Evolutionary conservation across 1,140 invertebrate genomes (phyloP), one percentile per base, ranked within the genome.

Genomic region (Eciton burchellii): DNA sequence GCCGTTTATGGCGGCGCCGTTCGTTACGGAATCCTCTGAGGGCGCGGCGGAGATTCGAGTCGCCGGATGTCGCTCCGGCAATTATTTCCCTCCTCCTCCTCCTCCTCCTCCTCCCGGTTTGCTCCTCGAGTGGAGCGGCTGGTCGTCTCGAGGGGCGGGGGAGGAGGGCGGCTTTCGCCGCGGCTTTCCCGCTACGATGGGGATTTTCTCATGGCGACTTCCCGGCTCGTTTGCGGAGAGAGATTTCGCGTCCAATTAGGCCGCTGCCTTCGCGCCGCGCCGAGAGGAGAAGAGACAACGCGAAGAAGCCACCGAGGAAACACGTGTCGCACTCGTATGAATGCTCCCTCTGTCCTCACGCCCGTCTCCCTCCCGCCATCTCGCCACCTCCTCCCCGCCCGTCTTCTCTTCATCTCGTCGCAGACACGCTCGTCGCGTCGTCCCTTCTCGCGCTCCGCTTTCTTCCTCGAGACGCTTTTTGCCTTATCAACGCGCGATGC

Each of bases 191-290:
- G n/a, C n/a, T 83, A 87, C 87, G 85, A 82, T 81, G 71, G 81
- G 72, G 81, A 81, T 84, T 83, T 68, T 74, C 70, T 71, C 68
- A 81, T 74, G 62, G 52, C 70, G 70, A 76, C 43, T 66, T 82
- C 84, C 81, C 82, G 83, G 66, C 83, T 88, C 82, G 72, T 74
- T 82, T 59, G 71, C 82, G 74, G 77, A 62, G 81, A 62, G 81
- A 83, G 83, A 84, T 83, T 83, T 88, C 74, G 81, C 85, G 85
- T 88, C 88, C 82, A 89, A 88, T 89, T 89, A 87, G 86, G 82
- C 85, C 73, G 84, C 83, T n/a, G n/a, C n/a, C n/a, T 86, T 88
- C 85, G 84, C 82, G 79, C 77, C 24, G 63, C 24, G 54, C 26
- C 26, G 74, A 87, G 85, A 83, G 35, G 49, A 52, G 60, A 81